Percentiles rank a stretch among this genome's conserved stretches.
Evolutionary conservation across 1,140 invertebrate species (phyloP).

Genomic region (Drosophila pseudoobscura): DNA sequence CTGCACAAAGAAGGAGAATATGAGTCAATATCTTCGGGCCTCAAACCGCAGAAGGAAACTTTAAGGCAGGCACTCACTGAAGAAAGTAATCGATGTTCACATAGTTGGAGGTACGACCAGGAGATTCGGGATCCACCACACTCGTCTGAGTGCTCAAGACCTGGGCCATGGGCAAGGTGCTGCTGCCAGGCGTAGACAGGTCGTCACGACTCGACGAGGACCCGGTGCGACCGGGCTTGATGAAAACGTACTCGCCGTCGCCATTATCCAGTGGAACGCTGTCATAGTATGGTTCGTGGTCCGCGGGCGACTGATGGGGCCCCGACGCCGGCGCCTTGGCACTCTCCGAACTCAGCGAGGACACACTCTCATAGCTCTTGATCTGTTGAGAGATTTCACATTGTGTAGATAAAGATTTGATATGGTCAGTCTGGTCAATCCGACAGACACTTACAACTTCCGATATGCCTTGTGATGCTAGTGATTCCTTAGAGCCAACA

Average conservation of each 20-base stretch:
- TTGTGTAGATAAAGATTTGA: not conserved
- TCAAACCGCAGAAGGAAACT: not conserved
- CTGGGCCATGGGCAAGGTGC: slow-evolving; percentile 84
- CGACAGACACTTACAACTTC: slow-evolving; percentile 68
- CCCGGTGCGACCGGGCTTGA: slow-evolving; percentile 87
- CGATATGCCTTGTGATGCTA: slow-evolving; percentile 81
- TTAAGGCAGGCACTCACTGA: slow-evolving; percentile 86
- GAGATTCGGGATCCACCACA: slow-evolving; percentile 87
- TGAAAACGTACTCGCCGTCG: slow-evolving; percentile 91
- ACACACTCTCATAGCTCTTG: slow-evolving; percentile 86
- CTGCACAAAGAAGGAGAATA: slow-evolving; percentile 42
- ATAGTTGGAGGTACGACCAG: slow-evolving; percentile 91
- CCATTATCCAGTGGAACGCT: slow-evolving; percentile 90
- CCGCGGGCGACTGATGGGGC: slow-evolving; percentile 56
- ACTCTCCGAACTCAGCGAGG: slow-evolving; percentile 84
- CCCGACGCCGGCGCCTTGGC: slow-evolving; percentile 58
- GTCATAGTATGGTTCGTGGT: slow-evolving; percentile 91
- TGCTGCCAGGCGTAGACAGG: slow-evolving; percentile 86
- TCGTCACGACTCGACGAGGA: slow-evolving; percentile 86
- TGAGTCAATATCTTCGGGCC: not conserved
- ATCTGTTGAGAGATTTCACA: slow-evolving; percentile 79
- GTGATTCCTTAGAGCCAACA: slow-evolving; percentile 79
- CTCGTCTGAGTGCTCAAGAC: slow-evolving; percentile 74
- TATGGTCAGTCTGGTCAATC: not conserved
- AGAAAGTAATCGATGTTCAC: slow-evolving; percentile 96